Conservation (phyloP, 2,888 invertebrate species). For the Hyalella azteca region DNA sequence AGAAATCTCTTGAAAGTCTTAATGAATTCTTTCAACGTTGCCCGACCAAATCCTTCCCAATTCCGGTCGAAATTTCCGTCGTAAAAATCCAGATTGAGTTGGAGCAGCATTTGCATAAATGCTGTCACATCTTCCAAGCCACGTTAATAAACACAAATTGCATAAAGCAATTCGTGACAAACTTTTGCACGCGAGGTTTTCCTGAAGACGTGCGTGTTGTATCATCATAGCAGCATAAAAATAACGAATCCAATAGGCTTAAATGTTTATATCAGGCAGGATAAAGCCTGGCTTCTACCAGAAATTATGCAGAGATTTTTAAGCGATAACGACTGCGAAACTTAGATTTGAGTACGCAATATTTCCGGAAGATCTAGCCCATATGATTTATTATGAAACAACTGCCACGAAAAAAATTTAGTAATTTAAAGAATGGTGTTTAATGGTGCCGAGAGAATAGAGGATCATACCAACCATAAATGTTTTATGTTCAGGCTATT, state of each 20-base stretch:
- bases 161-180: neutral
- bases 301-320: neutral
- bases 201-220: neutral
- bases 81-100: neutral
- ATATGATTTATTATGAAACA: no score
- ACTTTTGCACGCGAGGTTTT: neutral
- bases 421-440: no score
- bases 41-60: neutral
- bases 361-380: no score
- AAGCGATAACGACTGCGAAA: neutral
- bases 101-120: slow-evolving; percentile 2
- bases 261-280: no score
- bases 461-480: no score
- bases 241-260: neutral
- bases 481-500: no score
- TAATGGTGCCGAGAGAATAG: no score
- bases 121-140: neutral
- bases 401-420: no score
- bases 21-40: neutral
- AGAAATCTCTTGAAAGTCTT: neutral
- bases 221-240: neutral
- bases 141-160: neutral
- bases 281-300: no score
- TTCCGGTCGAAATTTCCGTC: neutral
- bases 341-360: no score